These are phyloP conservation scores for Scarus forsteni DNA, from an alignment of 2,797 vertebrate genomes.

Conservation along the genomic window DNA sequence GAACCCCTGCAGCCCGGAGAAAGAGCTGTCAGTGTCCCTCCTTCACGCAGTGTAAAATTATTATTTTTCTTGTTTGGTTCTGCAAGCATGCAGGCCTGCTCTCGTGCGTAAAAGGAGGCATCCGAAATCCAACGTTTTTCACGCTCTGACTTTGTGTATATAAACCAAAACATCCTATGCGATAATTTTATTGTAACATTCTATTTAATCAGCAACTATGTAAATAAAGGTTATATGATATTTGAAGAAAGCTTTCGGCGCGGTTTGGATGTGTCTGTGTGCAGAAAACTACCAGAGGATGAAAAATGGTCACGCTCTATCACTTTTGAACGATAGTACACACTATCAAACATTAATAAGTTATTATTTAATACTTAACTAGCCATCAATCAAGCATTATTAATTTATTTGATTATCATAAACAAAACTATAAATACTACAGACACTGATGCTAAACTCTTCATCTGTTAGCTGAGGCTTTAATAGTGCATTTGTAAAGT, in stretches of 20 bases:
- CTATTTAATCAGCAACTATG: slow-evolving; percentile 90
- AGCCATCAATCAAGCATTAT: too few species aligned
- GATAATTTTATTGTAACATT: slow-evolving; percentile 88
- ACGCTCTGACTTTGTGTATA: slow-evolving; percentile 77
- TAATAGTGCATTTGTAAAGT: too few species aligned
- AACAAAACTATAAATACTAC: too few species aligned
- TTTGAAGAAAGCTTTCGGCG: slow-evolving; percentile 76
- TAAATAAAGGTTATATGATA: slow-evolving; percentile 90
- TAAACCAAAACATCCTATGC: slow-evolving; percentile 82
- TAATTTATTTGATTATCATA: too few species aligned
- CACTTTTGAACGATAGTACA: too few species aligned
- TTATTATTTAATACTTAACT: too few species aligned
- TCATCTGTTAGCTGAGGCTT: too few species aligned
- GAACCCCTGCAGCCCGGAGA: slow-evolving; percentile 3
- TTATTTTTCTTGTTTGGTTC: slow-evolving; percentile 25
- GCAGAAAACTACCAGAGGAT: slow-evolving; percentile 7
- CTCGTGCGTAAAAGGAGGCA: slow-evolving; percentile 35
- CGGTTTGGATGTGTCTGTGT: slow-evolving; percentile 58
- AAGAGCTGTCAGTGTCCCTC: slow-evolving; percentile 36
- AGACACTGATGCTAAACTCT: too few species aligned
- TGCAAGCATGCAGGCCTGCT: slow-evolving; percentile 51
- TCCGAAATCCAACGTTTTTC: slow-evolving; percentile 29
- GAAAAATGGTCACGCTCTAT: too few species aligned
- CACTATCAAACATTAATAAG: too few species aligned
- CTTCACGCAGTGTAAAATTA: slow-evolving; percentile 17